Percentiles rank a stretch among this genome's conserved stretches.
Evolutionary conservation across 2,113 vertebrate genomes (phyloP).

Genomic region (Ctenodactylus gundi): DNA sequence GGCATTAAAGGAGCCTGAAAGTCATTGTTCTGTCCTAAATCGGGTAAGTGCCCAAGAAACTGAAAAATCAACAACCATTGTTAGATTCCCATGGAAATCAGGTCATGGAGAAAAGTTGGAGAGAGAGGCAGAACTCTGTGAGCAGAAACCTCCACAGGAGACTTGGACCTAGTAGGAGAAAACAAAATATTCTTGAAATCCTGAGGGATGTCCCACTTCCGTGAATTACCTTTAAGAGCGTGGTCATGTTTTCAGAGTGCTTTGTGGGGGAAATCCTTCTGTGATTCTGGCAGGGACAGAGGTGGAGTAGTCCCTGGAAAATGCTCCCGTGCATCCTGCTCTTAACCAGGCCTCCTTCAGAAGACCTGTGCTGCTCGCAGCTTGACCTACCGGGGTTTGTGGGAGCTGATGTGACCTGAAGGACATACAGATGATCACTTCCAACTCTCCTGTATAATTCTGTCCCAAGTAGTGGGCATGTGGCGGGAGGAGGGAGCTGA

Average conservation of each 20-base stretch:
- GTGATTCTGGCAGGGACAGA: background rate
- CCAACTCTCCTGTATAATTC: background rate
- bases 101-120: background rate
- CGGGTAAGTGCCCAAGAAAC: background rate
- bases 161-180: background rate
- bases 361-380: background rate
- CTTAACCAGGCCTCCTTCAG: background rate
- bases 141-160: background rate
- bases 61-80: background rate
- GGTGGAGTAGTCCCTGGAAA: background rate
- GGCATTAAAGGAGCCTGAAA: background rate
- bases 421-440: background rate
- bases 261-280: background rate
- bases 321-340: background rate
- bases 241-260: background rate
- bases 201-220: background rate
- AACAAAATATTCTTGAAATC: background rate
- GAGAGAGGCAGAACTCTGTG: background rate
- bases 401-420: too few relatives aligned
- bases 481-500: background rate
- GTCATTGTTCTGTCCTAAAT: background rate
- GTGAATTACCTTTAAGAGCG: background rate
- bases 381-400: background rate
- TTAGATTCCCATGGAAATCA: background rate
- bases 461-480: background rate